Evolutionary conservation across 1,140 invertebrate species (phyloP), one percentile per base, ranked within the genome.

Genomic region (Halesus radiatus): DNA sequence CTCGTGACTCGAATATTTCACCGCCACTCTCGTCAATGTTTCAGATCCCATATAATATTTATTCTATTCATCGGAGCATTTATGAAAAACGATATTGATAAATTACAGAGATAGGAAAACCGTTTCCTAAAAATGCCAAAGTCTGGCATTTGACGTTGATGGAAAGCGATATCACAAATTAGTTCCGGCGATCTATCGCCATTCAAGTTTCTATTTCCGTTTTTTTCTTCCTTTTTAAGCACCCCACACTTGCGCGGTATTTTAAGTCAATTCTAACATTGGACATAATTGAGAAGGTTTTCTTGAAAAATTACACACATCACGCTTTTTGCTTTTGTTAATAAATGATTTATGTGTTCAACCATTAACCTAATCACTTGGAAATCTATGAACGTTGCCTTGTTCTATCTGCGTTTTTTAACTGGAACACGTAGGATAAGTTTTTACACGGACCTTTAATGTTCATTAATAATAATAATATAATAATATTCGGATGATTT

Each of bases 21-120:
- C 50, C 45, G 68, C 68, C 22, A 72, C 76, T 68, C 45, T 68
- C 20, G 13, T 50, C 50, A 20, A 26, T 78, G 50, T 78, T 56
- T 53, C 29, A 60, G 37, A 45, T 62, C 10, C 8, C 75, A 64
- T 77, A 23, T 20, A 22, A 45, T 53, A 77, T 62, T 64, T 37
- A 50, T 72, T 72, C 68, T 72, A 52, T 52, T 72, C 68, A 62
- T 72, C 29, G 66, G 22, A 68, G 56, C 73, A 76, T 80, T 80
- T 64, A 72, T 72, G 75, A 80, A 80, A 80, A 73, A 66, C 64
- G 62, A 73, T 80, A 77, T 78, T 81, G 80, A 77, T 81, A 81
- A 77, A 81, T 81, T 78, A 66, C 64, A 73, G 74, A 77, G 64
- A 72, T 73, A 73, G 64, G 73, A 72, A 77, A 81, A 81, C 66